Evolutionary conservation across 2,113 vertebrate genomes (phyloP), one percentile per base, ranked within the genome.

Genomic region (Salvelinus namaycush): DNA sequence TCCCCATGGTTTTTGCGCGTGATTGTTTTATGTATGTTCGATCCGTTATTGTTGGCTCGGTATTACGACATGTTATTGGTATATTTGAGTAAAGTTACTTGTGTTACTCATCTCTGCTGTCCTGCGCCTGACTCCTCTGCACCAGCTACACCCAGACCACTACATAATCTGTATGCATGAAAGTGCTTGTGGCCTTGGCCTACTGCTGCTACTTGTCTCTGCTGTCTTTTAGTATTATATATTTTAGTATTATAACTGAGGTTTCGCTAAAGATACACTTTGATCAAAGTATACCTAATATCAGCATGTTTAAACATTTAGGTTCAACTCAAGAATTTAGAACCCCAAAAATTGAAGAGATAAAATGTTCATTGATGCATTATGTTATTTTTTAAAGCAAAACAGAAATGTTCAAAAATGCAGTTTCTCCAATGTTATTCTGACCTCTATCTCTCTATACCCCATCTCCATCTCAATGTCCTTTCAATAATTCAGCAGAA

Each of bases 401-500:
- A 62, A 62, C n/a, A 22, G 59, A 57, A 57, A 57, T 57, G 54
- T 20, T 57, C 3, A 57, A 57, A 57, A 57, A 57, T 57, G 2
- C 51, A 48, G 39, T 49, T 70, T 70, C 39, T n/a, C 44, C 34
- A 24, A 24, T 14, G 22, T 14, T 14, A 49, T 70, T 70, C 68
- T 22, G 22, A 49, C 51, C 54, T 74, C 29, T 51, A 51, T 80
- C 70, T 14, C 51, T 67, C 31, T 69, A 60, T 68, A 71, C 27
- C 64, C 68, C 16, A 65, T 76, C 80, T 81, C 62, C 69, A 72
- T 82, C 77, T 84, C 84, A 73, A 60, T 75, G 65, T 77, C 82
- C 16, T 12, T 72, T 91, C 31, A 89, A 89, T 89, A 84, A 89
- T 88, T 87, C 78, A 91, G 60, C 74, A 29, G 72, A 24, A 72